A percentile compares a stretch with the other conserved stretches of the same genome.
Conservation (phyloP, 2,113 vertebrate genomes). For the Callorhinus ursinus region DNA sequence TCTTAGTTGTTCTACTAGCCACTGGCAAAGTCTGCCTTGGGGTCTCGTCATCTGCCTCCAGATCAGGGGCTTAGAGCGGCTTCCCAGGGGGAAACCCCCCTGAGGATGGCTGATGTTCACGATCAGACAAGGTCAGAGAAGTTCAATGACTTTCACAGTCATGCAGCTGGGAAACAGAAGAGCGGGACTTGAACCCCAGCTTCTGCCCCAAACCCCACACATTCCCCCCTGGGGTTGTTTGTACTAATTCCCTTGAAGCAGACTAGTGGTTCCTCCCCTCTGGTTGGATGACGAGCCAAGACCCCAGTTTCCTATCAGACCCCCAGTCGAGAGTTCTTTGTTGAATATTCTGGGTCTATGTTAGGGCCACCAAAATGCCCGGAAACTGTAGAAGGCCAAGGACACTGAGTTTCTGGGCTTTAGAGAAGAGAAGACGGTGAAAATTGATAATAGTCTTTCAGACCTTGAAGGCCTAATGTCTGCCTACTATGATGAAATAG, state of each 20-base stretch:
- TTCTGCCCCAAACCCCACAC: background rate
- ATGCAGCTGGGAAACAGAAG: background rate
- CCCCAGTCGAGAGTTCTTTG: background rate
- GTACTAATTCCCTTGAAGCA: background rate
- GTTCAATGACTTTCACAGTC: background rate
- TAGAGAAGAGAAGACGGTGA: background rate
- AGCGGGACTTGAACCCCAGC: background rate
- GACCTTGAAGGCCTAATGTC: background rate
- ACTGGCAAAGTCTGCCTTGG: background rate
- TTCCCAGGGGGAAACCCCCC: accelerated
- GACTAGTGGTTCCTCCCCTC: background rate
- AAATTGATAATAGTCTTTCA: background rate
- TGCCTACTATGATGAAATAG: background rate
- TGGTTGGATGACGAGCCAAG: background rate
- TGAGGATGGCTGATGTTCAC: background rate
- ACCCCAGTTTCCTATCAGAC: background rate
- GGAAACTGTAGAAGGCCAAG: background rate
- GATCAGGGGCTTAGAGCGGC: background rate
- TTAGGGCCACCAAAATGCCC: background rate
- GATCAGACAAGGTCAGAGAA: background rate
- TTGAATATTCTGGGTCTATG: background rate
- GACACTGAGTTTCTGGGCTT: background rate
- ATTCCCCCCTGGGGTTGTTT: background rate
- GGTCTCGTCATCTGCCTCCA: background rate
- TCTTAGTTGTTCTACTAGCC: background rate